A percentile compares a stretch with the other conserved stretches of the same genome.
phyloP scores from a whole-genome alignment of 2,888 invertebrate genomes.

The Mellilla xanthometata region DNA sequence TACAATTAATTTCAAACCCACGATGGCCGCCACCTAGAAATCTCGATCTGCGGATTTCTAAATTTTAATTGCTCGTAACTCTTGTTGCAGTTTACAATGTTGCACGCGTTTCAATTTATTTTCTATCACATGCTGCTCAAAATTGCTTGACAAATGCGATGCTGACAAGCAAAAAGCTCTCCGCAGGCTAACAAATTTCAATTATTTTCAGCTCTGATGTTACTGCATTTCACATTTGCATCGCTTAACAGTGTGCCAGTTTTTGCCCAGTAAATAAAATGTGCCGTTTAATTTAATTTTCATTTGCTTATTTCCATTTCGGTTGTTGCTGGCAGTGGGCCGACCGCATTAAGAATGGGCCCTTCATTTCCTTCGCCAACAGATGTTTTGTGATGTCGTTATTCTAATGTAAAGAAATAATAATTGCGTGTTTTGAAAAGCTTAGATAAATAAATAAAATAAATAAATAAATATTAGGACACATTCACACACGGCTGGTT shows the following conservation, averaged over 20 bases:
- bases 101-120: neutral
- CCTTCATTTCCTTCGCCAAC: slow-evolving; percentile 11
- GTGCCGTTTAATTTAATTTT: slow-evolving; percentile 8
- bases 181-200: neutral
- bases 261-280: slow-evolving; percentile 8
- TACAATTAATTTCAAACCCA: too few species aligned
- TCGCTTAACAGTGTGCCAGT: slow-evolving; percentile 4
- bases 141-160: neutral
- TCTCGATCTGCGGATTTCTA: too few species aligned
- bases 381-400: slow-evolving; percentile 8
- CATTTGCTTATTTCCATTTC: slow-evolving; percentile 13
- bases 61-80: too few species aligned
- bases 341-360: slow-evolving; percentile 4
- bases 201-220: slow-evolving; percentile 7
- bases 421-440: too few species aligned
- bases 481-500: too few species aligned
- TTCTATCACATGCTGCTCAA: neutral
- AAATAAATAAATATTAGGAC: too few species aligned
- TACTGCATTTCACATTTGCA: slow-evolving; percentile 1
- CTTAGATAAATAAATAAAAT: too few species aligned
- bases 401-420: too few species aligned
- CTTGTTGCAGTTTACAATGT: too few species aligned
- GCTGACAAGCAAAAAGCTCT: neutral
- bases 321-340: too few species aligned
- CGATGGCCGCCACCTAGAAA: too few species aligned